A percentile compares a stretch with the other conserved stretches of the same genome.
Conservation (phyloP, 2,113 vertebrate species). For the Puntigrus tetrazona region DNA sequence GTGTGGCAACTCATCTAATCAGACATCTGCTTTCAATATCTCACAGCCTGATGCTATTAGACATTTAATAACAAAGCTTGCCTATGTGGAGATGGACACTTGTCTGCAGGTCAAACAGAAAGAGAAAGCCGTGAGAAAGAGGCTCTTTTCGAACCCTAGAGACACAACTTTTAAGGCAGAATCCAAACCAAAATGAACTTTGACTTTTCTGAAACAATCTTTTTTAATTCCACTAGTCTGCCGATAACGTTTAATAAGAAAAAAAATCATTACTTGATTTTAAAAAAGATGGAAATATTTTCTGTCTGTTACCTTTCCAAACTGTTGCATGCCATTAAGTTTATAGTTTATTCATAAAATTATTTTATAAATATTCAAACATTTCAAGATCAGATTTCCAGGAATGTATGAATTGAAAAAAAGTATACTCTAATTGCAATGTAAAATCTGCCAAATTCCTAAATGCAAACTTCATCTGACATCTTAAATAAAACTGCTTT, state of each 20-base stretch:
- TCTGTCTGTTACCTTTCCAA: no score
- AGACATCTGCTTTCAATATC: constrained; percentile 48
- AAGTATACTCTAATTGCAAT: background rate
- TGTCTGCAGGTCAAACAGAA: constrained; percentile 56
- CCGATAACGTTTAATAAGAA: no score
- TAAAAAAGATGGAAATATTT: no score
- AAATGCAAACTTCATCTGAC: background rate
- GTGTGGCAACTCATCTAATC: constrained; percentile 21
- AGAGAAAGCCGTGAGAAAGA: constrained; percentile 51
- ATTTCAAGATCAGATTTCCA: no score
- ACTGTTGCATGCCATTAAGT: no score
- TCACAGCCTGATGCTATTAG: constrained; percentile 44
- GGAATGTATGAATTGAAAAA: background rate
- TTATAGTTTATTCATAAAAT: no score
- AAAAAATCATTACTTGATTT: no score
- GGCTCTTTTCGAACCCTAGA: background rate
- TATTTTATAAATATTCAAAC: no score
- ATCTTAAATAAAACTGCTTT: background rate
- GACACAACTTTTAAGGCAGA: background rate
- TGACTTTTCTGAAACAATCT: background rate
- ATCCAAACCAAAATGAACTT: background rate
- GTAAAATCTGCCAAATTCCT: background rate
- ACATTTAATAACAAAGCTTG: constrained; percentile 28
- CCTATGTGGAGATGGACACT: constrained; percentile 3
- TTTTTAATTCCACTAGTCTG: no score